Evolutionary conservation across 2,113 vertebrate species (phyloP), one percentile per base, ranked within the genome.

Genomic region (Cryptotis parvus): DNA sequence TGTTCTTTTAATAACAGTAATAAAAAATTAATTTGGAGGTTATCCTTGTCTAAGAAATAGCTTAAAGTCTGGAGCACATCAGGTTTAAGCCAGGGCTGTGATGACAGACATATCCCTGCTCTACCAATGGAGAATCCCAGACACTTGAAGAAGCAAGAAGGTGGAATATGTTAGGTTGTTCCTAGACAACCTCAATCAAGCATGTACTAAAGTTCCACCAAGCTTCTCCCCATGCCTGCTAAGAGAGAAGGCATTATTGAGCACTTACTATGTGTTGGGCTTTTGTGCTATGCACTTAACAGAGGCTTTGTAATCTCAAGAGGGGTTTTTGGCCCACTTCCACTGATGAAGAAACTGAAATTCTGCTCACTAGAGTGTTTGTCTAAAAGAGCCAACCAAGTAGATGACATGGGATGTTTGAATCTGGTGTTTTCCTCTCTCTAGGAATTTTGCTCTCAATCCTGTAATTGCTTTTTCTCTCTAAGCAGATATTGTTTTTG

Each of bases 1-100:
- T 68, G n/a, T 39, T 82, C 70, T 91, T 92, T 94, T 89, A 93
- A 90, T 90, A 78, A 95, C 9, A 80, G 63, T 77, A 89, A 85
- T n/a, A n/a, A 72, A 94, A 91, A 93, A 93, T 63, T 29, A 83
- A 87, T 92, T 82, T 70, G 76, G 52, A n/a, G 52, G 69, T 87
- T 91, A 41, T 93, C 90, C 39, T 77, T 77, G n/a, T 93, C 65
- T 91, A 43, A 55, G 45, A 79, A 10, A 61, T 83, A 29, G 72
- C 33, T 90, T 82, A 49, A 45, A 87, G 72, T 65, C 74, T 77
- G 39, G 58, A 79, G n/a, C 33, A 55, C 58, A 27, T 87, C 27
- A 75, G 37, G 6, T 33, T 89, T 66, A 92, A 84, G 35, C 39
- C 85, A 87, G 43, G 77, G 65, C 26, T 74, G 63, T 70, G 61